Conservation (phyloP, 2,113 vertebrate species). For the Brachypodius melanocephalos region DNA sequence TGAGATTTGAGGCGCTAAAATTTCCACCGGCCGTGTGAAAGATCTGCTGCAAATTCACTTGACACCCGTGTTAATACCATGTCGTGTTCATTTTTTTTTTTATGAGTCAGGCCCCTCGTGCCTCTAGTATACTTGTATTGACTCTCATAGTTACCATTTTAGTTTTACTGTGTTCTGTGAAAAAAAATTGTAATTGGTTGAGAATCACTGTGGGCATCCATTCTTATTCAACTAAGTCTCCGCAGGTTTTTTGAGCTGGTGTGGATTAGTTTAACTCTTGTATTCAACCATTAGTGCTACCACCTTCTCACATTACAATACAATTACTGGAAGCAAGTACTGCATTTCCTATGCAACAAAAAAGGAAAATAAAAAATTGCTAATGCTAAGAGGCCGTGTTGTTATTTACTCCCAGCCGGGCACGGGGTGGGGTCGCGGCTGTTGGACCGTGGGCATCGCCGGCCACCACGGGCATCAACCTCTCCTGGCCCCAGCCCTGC, state of each 20-base stretch:
- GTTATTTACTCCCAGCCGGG: conserved; percentile 45
- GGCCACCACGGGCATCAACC: rapidly evolving
- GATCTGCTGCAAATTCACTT: conserved; percentile 64
- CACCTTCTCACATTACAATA: conserved; percentile 92
- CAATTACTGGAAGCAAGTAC: conserved; percentile 98
- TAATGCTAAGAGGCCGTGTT: conserved; percentile 82
- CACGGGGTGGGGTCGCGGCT: neutral
- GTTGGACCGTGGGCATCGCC: rapidly evolving
- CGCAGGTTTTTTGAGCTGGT: conserved; percentile 86
- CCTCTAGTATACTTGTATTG: conserved; percentile 92
- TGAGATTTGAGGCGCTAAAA: conserved; percentile 10
- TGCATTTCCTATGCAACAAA: conserved; percentile 99
- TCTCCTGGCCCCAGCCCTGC: neutral
- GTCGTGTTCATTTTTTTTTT: conserved; percentile 69
- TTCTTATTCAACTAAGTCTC: conserved; percentile 87
- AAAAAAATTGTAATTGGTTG: conserved; percentile 87
- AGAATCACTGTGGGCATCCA: conserved; percentile 88
- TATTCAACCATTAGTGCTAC: conserved; percentile 89
- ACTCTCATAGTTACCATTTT: conserved; percentile 85
- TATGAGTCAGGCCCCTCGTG: conserved; percentile 89
- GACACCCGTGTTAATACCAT: conserved; percentile 79
- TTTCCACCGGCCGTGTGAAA: conserved; percentile 53
- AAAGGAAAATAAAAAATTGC: conserved; percentile 96
- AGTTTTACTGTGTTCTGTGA: conserved; percentile 84
- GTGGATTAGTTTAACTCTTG: conserved; percentile 88